Percentiles rank a stretch among this genome's conserved stretches.
phyloP scores from a whole-genome alignment of 2,113 vertebrate species.

The Burhinus bistriatus region DNA sequence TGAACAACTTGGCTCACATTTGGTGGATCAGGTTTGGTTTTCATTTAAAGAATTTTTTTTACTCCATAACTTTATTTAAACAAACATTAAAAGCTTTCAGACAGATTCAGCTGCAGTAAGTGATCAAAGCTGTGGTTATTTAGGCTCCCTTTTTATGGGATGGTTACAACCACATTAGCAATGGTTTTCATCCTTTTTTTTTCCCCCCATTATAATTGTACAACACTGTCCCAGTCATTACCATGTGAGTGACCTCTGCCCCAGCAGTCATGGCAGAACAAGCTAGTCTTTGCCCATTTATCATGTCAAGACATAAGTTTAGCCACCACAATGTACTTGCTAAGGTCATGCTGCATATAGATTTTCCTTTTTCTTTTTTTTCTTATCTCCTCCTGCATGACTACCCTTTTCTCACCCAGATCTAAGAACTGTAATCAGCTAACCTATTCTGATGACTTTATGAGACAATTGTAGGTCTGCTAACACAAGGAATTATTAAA shows the following conservation, averaged over 20 bases:
- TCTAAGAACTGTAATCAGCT: not conserved
- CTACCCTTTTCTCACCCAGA: not conserved
- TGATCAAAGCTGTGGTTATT: conserved; percentile 56
- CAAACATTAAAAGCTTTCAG: conserved; percentile 36
- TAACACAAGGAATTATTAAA: not conserved
- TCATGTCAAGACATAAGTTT: not conserved
- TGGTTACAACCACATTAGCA: conserved; percentile 27
- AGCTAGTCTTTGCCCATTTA: not conserved
- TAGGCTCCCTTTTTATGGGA: conserved; percentile 31
- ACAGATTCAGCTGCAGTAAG: conserved; percentile 24
- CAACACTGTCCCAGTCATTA: not conserved
- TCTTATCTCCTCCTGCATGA: not conserved
- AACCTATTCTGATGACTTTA: not conserved
- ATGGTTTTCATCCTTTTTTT: conserved; percentile 3
- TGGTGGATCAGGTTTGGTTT: conserved; percentile 56
- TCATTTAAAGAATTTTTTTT: conserved; percentile 52
- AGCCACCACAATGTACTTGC: not conserved
- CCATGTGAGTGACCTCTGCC: not conserved
- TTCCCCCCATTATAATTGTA: not conserved
- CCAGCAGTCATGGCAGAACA: not conserved
- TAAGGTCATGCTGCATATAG: not conserved
- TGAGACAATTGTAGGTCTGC: not conserved
- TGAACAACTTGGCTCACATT: conserved; percentile 33
- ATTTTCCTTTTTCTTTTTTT: not conserved
- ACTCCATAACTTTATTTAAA: conserved; percentile 41